Evolutionary conservation across 2,113 vertebrate species (phyloP), one percentile per base, ranked within the genome.

Genomic region (Apeltes quadracus): DNA sequence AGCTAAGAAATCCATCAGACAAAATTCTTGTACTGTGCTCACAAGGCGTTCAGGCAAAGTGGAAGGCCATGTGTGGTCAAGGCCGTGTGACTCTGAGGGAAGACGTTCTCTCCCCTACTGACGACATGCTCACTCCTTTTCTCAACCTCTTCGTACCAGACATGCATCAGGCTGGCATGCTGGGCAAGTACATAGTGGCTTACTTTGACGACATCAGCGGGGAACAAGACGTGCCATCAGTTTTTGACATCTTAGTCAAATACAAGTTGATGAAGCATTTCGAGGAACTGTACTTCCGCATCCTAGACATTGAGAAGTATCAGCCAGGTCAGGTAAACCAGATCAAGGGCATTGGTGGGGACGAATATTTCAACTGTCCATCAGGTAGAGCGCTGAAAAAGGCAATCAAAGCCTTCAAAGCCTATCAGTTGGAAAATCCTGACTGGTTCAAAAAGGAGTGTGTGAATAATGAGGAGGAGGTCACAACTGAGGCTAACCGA

Each of bases 21-120:
- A 98, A 98, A 65, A 95, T 98, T 64, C 88, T 99, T 55, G 82
- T 99, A 55, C 90, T 99, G 23, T 99, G 97, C 58, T 99, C 97
- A 0, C 93, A 79, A 2, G 97, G 98, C 1, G 94, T 97, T 12
- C 95, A 91, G 62, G 95, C 96, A 38, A 99, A 99, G 38, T 99
- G 98, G 97, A 92, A 93, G 23, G 95, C 98, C 50, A 94, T 98
- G 91, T 95, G 96, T 0, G 95, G 95, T 3, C 87, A 83, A 0
- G 87, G 86, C 4, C 78, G 7, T 9, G 71, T 97, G 46, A 89
- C 66, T 4, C 89, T 98, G 57, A 93, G 79, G 43, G 95, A 97
- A 36, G 98, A 99, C 72, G 67, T 86, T 2, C 61, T 83, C 5
- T 94, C 94, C 8, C 92, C 95, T 0, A 63, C 89, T 0, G 95